phyloP scores from a whole-genome alignment of 2,888 invertebrate genomes.

The Eutolmus rufibarbis region DNA sequence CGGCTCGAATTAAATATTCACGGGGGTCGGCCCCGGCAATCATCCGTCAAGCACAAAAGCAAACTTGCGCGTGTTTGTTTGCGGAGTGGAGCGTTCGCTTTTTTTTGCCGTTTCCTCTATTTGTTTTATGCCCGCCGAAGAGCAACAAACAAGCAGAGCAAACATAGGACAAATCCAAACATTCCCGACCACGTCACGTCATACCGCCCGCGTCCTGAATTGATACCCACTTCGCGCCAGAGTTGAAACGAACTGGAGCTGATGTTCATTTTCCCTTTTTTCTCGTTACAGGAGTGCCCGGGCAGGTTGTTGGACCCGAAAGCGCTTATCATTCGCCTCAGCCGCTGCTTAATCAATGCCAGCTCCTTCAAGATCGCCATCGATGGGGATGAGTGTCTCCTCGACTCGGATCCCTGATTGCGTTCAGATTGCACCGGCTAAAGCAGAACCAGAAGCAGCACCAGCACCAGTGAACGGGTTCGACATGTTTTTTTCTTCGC shows the following conservation, averaged over 20 bases:
- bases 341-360: neutral
- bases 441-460: neutral
- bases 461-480: neutral
- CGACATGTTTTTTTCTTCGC: neutral
- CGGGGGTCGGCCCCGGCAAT: neutral
- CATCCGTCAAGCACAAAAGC: neutral
- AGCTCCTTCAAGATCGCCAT: neutral
- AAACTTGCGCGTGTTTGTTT: neutral
- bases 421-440: neutral
- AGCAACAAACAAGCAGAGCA: neutral
- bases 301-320: neutral
- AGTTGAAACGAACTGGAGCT: neutral
- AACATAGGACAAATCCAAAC: neutral
- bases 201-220: neutral
- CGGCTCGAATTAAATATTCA: slow-evolving; percentile 21
- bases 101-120: neutral
- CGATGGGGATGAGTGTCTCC: slow-evolving; percentile 1
- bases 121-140: neutral
- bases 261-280: neutral
- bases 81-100: neutral
- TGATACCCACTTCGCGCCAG: neutral
- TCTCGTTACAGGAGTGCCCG: neutral
- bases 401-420: neutral
- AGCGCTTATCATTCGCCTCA: neutral
- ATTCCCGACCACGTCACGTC: neutral